A percentile compares a stretch with the other conserved stretches of the same genome.
Conservation (phyloP, 2,113 vertebrate species). For the Dicrurus megarhynchus region DNA sequence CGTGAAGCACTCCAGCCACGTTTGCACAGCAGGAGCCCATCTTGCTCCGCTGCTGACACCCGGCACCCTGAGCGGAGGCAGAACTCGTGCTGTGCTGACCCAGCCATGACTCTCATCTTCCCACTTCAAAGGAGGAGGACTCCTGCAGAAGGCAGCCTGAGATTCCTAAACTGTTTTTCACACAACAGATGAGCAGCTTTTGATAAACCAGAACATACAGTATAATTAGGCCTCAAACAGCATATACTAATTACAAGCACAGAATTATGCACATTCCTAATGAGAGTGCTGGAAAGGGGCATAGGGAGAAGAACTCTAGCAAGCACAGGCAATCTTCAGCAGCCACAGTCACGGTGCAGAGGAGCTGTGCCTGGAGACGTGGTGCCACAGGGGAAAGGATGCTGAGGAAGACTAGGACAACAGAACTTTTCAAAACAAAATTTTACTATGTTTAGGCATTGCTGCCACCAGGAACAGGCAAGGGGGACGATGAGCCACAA, state of each 20-base stretch:
- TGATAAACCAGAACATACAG: conserved; percentile 14
- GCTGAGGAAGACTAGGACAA: neutral
- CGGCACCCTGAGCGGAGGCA: neutral
- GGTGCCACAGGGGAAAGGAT: neutral
- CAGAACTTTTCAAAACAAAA: neutral
- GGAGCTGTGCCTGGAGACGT: neutral
- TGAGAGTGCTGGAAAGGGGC: neutral
- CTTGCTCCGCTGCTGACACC: neutral
- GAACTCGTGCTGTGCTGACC: neutral
- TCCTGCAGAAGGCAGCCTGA: conserved; percentile 6
- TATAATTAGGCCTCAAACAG: conserved; percentile 31
- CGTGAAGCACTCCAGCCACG: rapidly evolving
- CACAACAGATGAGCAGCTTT: conserved; percentile 41
- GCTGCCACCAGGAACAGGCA: neutral
- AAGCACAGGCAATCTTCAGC: neutral
- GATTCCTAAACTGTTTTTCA: conserved; percentile 37
- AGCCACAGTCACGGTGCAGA: rapidly evolving
- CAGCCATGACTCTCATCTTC: conserved; percentile 6
- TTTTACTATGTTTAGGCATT: neutral
- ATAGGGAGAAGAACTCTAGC: neutral
- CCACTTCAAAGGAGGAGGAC: conserved; percentile 26
- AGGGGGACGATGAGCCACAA: neutral
- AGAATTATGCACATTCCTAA: conserved; percentile 12
- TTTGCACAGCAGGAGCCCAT: neutral
- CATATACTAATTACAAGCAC: neutral